Conservation (phyloP, 2,113 vertebrate species). For the Ifrita kowaldi region DNA sequence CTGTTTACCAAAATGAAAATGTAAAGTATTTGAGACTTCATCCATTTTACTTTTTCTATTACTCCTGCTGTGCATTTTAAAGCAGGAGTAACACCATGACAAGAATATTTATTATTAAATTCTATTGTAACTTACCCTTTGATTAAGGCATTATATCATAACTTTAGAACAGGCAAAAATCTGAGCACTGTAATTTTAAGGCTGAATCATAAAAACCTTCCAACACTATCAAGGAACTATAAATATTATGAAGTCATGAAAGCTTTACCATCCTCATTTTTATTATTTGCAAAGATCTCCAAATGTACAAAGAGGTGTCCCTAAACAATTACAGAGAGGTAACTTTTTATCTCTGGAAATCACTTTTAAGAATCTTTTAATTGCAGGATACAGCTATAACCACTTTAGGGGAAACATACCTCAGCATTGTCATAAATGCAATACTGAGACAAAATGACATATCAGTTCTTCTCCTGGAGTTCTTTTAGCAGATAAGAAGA, state of each 20-base stretch:
- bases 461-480: not conserved
- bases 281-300: not conserved
- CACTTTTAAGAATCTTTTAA: not conserved
- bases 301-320: not conserved
- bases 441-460: not conserved
- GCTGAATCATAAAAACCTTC: constrained; percentile 28
- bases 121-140: not conserved
- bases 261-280: not conserved
- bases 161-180: not conserved
- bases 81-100: not conserved
- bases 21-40: not conserved
- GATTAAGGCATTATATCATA: constrained; percentile 17
- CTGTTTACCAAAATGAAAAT: not conserved
- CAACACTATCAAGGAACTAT: not conserved
- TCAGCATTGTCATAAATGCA: not conserved
- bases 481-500: not conserved
- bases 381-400: not conserved
- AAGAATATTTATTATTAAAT: constrained; percentile 1
- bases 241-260: constrained; percentile 25
- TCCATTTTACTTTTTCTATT: not conserved
- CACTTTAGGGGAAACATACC: not conserved
- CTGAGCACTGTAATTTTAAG: constrained; percentile 10
- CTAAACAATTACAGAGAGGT: not conserved
- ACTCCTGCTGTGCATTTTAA: not conserved
- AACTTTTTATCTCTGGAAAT: not conserved